Conservation (phyloP, 1,140 invertebrate species). For the Lutraria rhynchaena region DNA sequence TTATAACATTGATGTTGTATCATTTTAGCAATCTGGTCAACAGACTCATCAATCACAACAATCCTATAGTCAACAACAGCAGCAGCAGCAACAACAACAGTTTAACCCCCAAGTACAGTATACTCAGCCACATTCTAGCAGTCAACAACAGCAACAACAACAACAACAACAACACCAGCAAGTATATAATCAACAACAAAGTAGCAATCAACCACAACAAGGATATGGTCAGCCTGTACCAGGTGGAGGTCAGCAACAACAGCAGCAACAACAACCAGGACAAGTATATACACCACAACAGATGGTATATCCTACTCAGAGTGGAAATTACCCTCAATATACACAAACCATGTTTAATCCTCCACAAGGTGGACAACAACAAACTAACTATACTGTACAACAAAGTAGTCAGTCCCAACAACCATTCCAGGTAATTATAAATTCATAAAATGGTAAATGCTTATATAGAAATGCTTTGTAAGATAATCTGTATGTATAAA, state of each 20-base stretch:
- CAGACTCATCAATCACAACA: constrained; percentile 32
- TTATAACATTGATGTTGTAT: no score
- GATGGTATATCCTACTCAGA: constrained; percentile 7
- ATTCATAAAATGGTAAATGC: no score
- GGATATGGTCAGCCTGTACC: neutral
- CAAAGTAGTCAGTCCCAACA: neutral
- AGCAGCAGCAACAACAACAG: constrained; percentile 47
- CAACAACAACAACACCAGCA: neutral
- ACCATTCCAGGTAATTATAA: constrained; percentile 30
- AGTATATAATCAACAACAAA: constrained; percentile 8
- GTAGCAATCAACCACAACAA: neutral
- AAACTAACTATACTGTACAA: neutral
- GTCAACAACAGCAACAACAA: constrained; percentile 35
- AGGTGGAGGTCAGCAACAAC: constrained; percentile 11
- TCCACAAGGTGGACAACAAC: constrained; percentile 17
- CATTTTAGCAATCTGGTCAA: constrained; percentile 22
- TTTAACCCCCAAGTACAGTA: constrained; percentile 20
- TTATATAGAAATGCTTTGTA: no score
- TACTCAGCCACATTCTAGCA: constrained; percentile 7
- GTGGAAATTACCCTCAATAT: constrained; percentile 12
- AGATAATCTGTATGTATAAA: no score
- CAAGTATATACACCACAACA: constrained; percentile 26
- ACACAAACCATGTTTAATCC: neutral
- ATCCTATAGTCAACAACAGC: constrained; percentile 6
- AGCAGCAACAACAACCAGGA: constrained; percentile 3